Evolutionary conservation across 2,113 vertebrate genomes (phyloP).

Genomic region (Alces alces): DNA sequence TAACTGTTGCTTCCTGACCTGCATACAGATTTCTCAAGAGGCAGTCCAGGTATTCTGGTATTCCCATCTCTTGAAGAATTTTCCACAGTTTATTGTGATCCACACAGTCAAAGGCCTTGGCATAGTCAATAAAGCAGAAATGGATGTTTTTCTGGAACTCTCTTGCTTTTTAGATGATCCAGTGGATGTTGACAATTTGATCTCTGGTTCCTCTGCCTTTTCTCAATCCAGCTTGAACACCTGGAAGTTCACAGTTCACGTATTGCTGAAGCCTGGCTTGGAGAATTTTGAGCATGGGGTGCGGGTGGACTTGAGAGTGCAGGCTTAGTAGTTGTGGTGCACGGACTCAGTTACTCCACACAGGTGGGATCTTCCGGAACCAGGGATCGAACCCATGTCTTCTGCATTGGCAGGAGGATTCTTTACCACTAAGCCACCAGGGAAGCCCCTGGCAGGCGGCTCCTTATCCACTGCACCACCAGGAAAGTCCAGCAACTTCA

Average conservation of each 20-base stretch:
- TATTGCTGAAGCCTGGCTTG: not conserved
- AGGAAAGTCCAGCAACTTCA: not conserved
- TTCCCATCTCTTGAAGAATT: not conserved
- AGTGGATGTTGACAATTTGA: not conserved
- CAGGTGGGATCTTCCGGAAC: not conserved
- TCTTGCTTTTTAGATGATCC: not conserved
- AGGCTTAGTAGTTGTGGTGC: not conserved
- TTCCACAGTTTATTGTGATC: not conserved
- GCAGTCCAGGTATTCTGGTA: not conserved
- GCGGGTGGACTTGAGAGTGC: not conserved
- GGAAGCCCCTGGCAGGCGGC: not conserved
- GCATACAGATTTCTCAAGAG: not conserved
- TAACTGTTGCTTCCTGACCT: not conserved
- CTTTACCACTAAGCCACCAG: not conserved
- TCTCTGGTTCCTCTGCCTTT: not conserved
- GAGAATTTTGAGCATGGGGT: not conserved
- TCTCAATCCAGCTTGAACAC: not conserved
- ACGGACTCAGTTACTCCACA: not conserved
- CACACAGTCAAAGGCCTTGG: not conserved
- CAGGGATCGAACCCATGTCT: not conserved
- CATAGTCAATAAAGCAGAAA: not conserved
- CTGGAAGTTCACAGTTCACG: not conserved
- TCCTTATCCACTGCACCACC: not conserved
- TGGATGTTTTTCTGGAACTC: not conserved
- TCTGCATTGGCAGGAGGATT: not conserved